Percentiles rank a stretch among this genome's conserved stretches.
Conservation (phyloP, 2,113 vertebrate species). For the Crocuta crocuta region DNA sequence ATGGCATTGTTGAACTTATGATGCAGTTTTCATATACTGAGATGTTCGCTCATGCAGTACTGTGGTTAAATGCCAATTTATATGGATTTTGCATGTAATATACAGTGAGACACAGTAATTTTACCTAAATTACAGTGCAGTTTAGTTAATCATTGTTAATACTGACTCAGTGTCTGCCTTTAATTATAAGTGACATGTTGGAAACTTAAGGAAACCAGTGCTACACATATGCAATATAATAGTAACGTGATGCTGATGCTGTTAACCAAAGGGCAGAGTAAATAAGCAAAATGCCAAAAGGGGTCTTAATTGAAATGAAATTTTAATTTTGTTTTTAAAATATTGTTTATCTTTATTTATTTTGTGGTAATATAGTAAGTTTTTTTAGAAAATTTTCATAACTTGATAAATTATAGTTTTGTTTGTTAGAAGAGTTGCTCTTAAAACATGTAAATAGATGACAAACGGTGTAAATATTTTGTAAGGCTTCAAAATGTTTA, state of each 20-base stretch:
- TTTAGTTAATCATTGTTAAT: slow-evolving; percentile 85
- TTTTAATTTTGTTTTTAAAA: slow-evolving; percentile 88
- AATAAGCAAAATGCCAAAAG: slow-evolving; percentile 89
- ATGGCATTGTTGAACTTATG: slow-evolving; percentile 80
- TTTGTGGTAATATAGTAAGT: slow-evolving; percentile 90
- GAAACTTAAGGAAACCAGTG: slow-evolving; percentile 80
- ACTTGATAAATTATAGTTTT: slow-evolving; percentile 92
- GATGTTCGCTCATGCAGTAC: slow-evolving; percentile 77
- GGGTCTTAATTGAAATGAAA: slow-evolving; percentile 88
- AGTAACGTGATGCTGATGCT: slow-evolving; percentile 84
- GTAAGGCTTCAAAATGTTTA: slow-evolving; percentile 92
- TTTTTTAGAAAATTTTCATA: slow-evolving; percentile 88
- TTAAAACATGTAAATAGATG: slow-evolving; percentile 91
- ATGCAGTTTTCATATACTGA: slow-evolving; percentile 83
- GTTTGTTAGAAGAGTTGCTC: slow-evolving; percentile 90
- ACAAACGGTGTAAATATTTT: slow-evolving; percentile 92
- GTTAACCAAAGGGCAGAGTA: slow-evolving; percentile 89
- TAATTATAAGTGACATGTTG: slow-evolving; percentile 80
- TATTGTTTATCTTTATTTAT: slow-evolving; percentile 92
- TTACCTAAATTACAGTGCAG: slow-evolving; percentile 85
- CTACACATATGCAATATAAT: slow-evolving; percentile 83
- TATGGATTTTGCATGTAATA: slow-evolving; percentile 83
- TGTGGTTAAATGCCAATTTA: slow-evolving; percentile 80
- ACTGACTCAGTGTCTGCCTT: slow-evolving; percentile 84
- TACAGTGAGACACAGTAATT: slow-evolving; percentile 87